phyloP scores from a whole-genome alignment of 2,797 vertebrate genomes.

The Eremophila alpestris region DNA sequence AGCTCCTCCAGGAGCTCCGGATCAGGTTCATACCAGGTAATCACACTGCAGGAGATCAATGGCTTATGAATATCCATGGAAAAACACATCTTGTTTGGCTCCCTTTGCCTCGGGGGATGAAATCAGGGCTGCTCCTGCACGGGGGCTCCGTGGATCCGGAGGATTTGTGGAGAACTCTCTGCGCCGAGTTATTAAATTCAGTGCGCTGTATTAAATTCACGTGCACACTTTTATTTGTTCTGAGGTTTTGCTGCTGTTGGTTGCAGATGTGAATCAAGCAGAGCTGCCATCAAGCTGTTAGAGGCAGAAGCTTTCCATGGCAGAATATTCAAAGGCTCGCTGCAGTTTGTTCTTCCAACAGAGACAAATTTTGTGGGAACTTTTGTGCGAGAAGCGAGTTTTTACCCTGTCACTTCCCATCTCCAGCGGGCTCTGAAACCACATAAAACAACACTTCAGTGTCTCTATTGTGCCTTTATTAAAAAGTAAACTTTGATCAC shows the following conservation, averaged over 20 bases:
- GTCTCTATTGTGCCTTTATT: background rate
- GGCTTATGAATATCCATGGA: background rate
- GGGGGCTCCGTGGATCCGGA: background rate
- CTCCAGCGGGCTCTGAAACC: background rate
- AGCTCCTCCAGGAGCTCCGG: background rate
- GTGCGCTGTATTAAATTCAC: background rate
- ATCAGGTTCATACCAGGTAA: background rate
- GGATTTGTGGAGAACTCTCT: background rate
- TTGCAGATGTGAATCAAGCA: background rate
- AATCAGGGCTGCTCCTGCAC: background rate
- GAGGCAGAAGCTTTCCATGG: background rate
- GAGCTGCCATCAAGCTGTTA: rapidly evolving
- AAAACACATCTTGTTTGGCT: background rate
- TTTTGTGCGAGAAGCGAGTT: background rate
- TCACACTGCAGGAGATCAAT: background rate
- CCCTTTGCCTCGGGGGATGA: background rate
- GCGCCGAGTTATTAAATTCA: background rate
- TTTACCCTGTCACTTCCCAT: background rate
- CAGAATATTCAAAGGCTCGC: background rate
- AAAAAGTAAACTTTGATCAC: slow-evolving; percentile 26
- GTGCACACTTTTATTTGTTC: background rate
- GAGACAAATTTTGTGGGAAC: background rate
- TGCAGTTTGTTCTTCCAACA: background rate
- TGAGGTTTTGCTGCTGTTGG: background rate
- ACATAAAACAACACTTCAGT: background rate